These are phyloP conservation scores for Somateria mollissima DNA, from an alignment of 2,797 vertebrate genomes.

Conservation along the genomic window DNA sequence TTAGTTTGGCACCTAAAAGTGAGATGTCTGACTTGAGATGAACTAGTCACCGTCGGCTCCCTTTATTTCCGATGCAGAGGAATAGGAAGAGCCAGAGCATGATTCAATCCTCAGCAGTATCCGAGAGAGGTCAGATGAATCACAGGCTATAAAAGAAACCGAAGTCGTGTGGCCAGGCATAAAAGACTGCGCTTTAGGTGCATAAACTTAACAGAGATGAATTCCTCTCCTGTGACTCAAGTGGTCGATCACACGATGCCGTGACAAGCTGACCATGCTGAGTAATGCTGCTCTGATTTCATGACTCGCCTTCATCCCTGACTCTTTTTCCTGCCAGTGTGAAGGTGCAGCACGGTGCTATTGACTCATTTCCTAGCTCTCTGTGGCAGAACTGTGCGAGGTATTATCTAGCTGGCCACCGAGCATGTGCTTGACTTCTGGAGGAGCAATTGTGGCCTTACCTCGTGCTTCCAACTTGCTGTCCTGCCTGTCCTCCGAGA, in stretches of 20 bases:
- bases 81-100: constrained; percentile 18
- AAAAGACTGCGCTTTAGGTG: not conserved
- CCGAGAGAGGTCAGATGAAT: constrained; percentile 48
- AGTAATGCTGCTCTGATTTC: not conserved
- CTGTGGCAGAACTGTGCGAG: not conserved
- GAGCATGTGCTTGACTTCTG: not conserved
- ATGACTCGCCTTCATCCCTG: not conserved
- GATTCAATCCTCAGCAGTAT: constrained; percentile 4
- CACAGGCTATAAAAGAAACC: constrained; percentile 29
- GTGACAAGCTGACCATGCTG: not conserved
- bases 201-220: constrained; percentile 17
- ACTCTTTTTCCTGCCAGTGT: not conserved
- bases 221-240: constrained; percentile 39
- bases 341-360: not conserved
- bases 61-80: not conserved
- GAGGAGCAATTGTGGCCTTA: not conserved
- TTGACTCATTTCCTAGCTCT: not conserved
- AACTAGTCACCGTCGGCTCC: not conserved
- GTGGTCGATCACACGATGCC: not conserved
- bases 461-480: not conserved
- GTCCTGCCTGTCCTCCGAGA: not conserved
- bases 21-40: constrained; percentile 29
- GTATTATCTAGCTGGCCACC: not conserved
- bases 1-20: constrained; percentile 9
- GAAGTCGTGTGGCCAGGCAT: not conserved